Evolutionary conservation across 1,140 invertebrate species (phyloP), one percentile per base, ranked within the genome.

Genomic region (Pseudomyrmex gracilis): DNA sequence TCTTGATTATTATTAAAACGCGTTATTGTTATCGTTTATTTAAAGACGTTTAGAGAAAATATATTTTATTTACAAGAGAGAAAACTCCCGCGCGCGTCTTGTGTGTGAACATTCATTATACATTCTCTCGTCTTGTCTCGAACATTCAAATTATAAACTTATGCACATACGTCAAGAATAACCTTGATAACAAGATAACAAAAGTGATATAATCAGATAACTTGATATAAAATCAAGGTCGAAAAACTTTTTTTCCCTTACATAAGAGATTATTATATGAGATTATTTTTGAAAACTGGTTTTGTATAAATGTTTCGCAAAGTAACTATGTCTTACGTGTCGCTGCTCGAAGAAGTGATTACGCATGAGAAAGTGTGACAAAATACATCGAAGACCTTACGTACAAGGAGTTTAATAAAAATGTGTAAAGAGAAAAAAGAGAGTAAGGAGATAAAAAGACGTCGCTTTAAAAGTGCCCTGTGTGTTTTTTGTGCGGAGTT

Each of bases 401-500:
- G 13, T 49, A 13, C 2, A 20, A 2, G 22, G n/a, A 22, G 4
- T n/a, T 61, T 17, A 70, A 8, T 43, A 2, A n/a, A 76, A 13
- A 2, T 13, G 13, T 57, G 17, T 45, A 67, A 51, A 17, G 5
- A 13, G 43, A 49, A 34, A 34, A 47, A 55, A 15, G 4, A 22
- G 15, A 13, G 0, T 22, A 17, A 2, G 12, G 49, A 73, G 15
- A 17, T 15, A 70, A 53, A 51, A 47, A 77, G 45, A 24, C 57
- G 24, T 22, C 47, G 22, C 24, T 70, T 70, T 80, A 80, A 78
- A 51, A 80, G 53, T 58, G 60, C n/a, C 45, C 34, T 47, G 45
- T 34, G 58, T 49, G 47, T 4, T 80, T 78, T 78, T 76, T 74
- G 61, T 51, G 34, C 13, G 24, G 47, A 85, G 45, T 71, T 86